Evolutionary conservation across 2,113 vertebrate genomes (phyloP), one percentile per base, ranked within the genome.

Genomic region (Scomber japonicus): DNA sequence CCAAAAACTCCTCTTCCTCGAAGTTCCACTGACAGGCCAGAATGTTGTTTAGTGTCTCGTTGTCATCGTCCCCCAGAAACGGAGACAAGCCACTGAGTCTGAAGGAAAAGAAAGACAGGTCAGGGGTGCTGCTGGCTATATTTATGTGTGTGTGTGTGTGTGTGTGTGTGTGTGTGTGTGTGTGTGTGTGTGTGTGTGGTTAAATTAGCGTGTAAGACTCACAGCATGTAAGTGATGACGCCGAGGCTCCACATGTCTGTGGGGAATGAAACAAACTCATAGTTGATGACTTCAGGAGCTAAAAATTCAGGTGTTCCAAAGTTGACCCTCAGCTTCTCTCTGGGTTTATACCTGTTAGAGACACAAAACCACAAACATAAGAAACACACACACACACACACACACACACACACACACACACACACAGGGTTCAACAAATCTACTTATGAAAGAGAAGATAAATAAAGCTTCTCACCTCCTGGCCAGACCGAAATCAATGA

Each of bases 211-310:
- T 69, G 14, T 12, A 27, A 4, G 19, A 86, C 98, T 97, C 92
- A 99, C 98, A 99, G 95, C 98, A 99, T 99, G 66, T 98, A 99
- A 3, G 97, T 93, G 27, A 99, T 99, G 87, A 99, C 97, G 3
- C 98, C 98, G 45, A 99, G 93, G 19, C 98, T 99, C 98, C 98
- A 99, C 97, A 99, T 98, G 90, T 99, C 98, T 1, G 98, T 99
- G 50, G 97, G 95, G 90, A 98, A 99, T 71, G 98, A 99, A 72
- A 99, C 98, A 87, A 97, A 99, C 72, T 99, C 98, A 8, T 99
- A 99, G 90, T 96, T 98, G 92, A 99, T 97, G 57, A 99, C 96
- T 93, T 99, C 98, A 55, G 98, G 98, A 65, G 98, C 97, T 75
- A 99, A 95, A 82, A 99, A 99, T 82, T 99, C 98, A 27, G 98